Percentiles rank a stretch among this genome's conserved stretches.
phyloP scores from a whole-genome alignment of 2,797 vertebrate species.

The Rhinoraja longicauda region DNA sequence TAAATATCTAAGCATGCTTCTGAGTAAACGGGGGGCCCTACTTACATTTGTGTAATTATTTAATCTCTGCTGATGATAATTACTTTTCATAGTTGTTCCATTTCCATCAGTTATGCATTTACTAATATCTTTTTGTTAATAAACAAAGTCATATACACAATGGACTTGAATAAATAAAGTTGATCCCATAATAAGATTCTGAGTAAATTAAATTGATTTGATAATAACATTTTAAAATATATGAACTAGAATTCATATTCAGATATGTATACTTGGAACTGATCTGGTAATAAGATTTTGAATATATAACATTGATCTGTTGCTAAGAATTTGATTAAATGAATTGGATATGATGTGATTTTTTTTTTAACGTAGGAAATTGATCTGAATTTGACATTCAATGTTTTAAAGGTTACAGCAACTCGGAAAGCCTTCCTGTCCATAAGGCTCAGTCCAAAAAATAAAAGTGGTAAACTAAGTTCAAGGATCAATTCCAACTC shows the following conservation, averaged over 20 bases:
- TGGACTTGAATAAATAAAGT: slow-evolving; percentile 24
- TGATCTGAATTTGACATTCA: slow-evolving; percentile 1
- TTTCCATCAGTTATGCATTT: slow-evolving; percentile 1
- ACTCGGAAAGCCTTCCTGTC: not conserved
- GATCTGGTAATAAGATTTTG: slow-evolving; percentile 19
- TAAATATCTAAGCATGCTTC: not conserved
- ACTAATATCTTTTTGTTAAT: not conserved
- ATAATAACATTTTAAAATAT: slow-evolving; percentile 22
- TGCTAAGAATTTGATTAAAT: slow-evolving; percentile 1
- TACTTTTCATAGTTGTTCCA: slow-evolving; percentile 19
- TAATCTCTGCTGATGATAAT: slow-evolving; percentile 4
- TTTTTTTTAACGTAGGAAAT: not conserved
- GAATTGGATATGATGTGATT: not conserved
- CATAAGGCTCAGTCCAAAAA: not conserved
- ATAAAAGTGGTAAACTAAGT: not conserved
- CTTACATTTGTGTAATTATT: slow-evolving; percentile 5
- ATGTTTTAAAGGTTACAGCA: not conserved
- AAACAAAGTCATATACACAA: slow-evolving; percentile 8
- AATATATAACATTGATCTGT: not conserved
- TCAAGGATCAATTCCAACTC: slow-evolving; percentile 11
- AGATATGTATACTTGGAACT: not conserved
- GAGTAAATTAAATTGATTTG: slow-evolving; percentile 34
- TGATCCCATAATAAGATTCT: slow-evolving; percentile 24
- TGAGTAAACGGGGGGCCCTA: not conserved
- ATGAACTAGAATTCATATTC: slow-evolving; percentile 22